phyloP scores from a whole-genome alignment of 2,888 invertebrate species.

The Oxytorus armatus region DNA sequence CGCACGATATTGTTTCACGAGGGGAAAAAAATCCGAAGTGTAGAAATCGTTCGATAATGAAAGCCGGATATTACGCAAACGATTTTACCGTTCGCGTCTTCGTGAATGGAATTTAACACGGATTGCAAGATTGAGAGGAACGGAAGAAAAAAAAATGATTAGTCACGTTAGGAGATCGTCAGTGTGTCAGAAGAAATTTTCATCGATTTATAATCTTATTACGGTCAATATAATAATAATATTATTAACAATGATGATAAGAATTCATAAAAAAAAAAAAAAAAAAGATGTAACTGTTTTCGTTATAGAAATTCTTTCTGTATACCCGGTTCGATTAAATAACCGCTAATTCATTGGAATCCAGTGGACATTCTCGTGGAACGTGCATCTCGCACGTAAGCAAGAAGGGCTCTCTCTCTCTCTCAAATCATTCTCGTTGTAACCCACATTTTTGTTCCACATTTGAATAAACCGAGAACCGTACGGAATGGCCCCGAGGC shows the following conservation, averaged over 20 bases:
- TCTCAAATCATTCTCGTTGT: conserved; percentile 28
- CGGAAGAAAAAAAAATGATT: conserved; percentile 32
- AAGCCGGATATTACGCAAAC: conserved; percentile 38
- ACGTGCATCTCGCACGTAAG: background rate
- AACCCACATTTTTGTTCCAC: conserved; percentile 68
- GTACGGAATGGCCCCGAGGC: background rate
- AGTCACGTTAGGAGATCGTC: conserved; percentile 40
- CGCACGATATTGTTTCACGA: conserved; percentile 13
- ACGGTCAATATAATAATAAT: background rate
- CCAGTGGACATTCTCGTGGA: background rate
- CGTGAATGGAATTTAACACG: conserved; percentile 12
- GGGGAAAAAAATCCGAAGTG: background rate
- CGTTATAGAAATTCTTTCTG: too few species aligned
- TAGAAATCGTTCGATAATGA: conserved; percentile 3
- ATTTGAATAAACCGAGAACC: conserved; percentile 36
- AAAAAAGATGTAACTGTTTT: background rate
- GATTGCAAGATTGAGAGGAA: background rate
- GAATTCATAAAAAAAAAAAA: background rate
- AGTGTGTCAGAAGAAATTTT: background rate
- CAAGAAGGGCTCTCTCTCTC: background rate
- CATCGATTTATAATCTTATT: conserved; percentile 19
- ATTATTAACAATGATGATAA: background rate
- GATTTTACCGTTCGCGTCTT: conserved; percentile 2
- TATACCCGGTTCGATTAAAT: conserved; percentile 31
- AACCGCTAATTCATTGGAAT: background rate